Conservation (phyloP, 1,140 invertebrate genomes). For the Paralvinella palmiformis region DNA sequence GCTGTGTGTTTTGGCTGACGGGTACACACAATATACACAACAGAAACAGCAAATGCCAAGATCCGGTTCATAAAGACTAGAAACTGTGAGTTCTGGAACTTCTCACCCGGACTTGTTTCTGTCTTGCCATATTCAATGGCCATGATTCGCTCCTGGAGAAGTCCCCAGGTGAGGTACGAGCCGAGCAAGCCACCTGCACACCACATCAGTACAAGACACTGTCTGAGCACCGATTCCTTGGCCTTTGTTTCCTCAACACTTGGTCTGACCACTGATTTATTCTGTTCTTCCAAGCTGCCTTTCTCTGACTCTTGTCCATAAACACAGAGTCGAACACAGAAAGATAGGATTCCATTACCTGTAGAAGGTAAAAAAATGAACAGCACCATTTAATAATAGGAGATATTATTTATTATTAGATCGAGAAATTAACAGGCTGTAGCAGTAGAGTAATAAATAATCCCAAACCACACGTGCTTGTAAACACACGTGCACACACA, state of each 20-base stretch:
- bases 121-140: constrained; percentile 25
- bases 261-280: constrained; percentile 14
- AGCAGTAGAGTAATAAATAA: too few species aligned
- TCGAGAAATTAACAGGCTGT: too few species aligned
- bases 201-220: constrained; percentile 55
- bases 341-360: constrained; percentile 9
- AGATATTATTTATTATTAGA: too few species aligned
- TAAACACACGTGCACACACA: too few species aligned
- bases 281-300: constrained; percentile 28
- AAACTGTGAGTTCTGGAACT: constrained; percentile 88
- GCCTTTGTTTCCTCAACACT: constrained; percentile 14
- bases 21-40: constrained; percentile 55
- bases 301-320: constrained; percentile 53
- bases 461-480: too few species aligned
- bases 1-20: constrained; percentile 66
- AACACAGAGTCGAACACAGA: constrained; percentile 56
- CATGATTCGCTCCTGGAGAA: constrained; percentile 53
- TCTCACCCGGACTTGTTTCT: constrained; percentile 40
- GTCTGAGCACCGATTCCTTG: constrained; percentile 18
- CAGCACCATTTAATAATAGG: too few species aligned
- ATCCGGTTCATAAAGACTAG: constrained; percentile 90
- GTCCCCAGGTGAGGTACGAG: constrained; percentile 88
- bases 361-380: not conserved
- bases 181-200: constrained; percentile 84
- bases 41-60: constrained; percentile 72